A percentile compares a stretch with the other conserved stretches of the same genome.
Evolutionary conservation across 2,113 vertebrate genomes (phyloP).

Genomic region (Paramisgurnus dabryanus): DNA sequence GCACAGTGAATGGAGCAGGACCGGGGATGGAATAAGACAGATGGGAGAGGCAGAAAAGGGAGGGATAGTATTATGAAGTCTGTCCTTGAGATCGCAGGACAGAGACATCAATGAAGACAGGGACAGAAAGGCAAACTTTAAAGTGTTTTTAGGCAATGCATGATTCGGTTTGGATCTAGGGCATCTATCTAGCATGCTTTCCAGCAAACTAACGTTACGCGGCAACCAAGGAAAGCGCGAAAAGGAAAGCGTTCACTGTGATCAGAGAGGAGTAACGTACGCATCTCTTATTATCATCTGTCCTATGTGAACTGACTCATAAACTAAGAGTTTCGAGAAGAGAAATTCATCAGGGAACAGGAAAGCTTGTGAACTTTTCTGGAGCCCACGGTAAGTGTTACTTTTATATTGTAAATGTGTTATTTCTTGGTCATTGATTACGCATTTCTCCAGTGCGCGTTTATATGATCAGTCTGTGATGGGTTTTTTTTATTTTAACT

Average conservation of each 20-base stretch:
- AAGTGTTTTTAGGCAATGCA: constrained; percentile 17
- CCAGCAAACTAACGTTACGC: constrained; percentile 18
- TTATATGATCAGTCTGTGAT: too few relatives aligned
- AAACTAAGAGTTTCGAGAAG: not conserved
- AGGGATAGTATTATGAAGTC: constrained; percentile 27
- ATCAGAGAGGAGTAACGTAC: constrained; percentile 28
- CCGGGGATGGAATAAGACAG: constrained; percentile 13
- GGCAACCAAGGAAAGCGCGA: constrained; percentile 11
- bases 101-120: constrained; percentile 29
- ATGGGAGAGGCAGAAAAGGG: constrained; percentile 3
- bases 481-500: not conserved
- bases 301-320: constrained; percentile 10
- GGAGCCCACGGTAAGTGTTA: constrained; percentile 15
- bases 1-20: constrained; percentile 32
- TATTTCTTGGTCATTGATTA: not conserved
- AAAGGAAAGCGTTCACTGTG: constrained; percentile 25
- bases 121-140: constrained; percentile 28
- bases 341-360: constrained; percentile 36
- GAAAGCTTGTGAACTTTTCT: constrained; percentile 7
- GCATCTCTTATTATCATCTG: not conserved
- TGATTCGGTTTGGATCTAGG: constrained; percentile 32
- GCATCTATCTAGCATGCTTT: constrained; percentile 27
- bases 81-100: constrained; percentile 52
- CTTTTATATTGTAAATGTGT: not conserved
- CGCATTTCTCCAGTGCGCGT: not conserved